Conservation (phyloP, 2,113 vertebrate genomes). For the Capreolus pygargus region DNA sequence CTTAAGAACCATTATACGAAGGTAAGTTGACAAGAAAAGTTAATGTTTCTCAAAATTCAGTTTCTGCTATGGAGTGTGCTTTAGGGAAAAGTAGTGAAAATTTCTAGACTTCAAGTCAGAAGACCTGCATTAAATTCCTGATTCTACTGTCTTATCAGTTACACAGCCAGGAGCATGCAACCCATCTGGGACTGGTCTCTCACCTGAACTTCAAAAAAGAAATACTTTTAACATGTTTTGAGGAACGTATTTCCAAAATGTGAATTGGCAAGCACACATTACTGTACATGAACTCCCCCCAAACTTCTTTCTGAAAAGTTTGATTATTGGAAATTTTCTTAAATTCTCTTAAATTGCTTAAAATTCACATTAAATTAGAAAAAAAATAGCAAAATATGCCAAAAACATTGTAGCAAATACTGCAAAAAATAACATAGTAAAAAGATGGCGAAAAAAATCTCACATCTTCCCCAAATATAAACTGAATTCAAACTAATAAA, state of each 20-base stretch:
- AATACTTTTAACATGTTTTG: background rate
- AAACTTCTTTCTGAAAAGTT: background rate
- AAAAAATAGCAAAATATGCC: background rate
- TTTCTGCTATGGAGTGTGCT: background rate
- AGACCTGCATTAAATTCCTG: background rate
- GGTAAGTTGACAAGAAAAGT: background rate
- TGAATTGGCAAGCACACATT: background rate
- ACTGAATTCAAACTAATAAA: background rate
- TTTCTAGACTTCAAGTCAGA: background rate
- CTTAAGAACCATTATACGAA: background rate
- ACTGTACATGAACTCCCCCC: background rate
- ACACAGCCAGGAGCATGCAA: background rate
- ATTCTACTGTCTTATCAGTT: background rate
- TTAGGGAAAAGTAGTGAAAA: background rate
- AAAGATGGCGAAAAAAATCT: background rate
- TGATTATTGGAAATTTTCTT: background rate
- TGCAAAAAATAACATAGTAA: background rate
- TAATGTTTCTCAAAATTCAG: conserved; percentile 8
- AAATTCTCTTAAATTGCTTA: conserved; percentile 19
- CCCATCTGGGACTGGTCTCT: background rate
- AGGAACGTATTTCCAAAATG: background rate
- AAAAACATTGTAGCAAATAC: background rate
- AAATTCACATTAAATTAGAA: conserved; percentile 25
- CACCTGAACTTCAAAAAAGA: background rate
- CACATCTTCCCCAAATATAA: background rate